Evolutionary conservation across 2,888 invertebrate species (phyloP).

Genomic region (Dryobotodes eremita): DNA sequence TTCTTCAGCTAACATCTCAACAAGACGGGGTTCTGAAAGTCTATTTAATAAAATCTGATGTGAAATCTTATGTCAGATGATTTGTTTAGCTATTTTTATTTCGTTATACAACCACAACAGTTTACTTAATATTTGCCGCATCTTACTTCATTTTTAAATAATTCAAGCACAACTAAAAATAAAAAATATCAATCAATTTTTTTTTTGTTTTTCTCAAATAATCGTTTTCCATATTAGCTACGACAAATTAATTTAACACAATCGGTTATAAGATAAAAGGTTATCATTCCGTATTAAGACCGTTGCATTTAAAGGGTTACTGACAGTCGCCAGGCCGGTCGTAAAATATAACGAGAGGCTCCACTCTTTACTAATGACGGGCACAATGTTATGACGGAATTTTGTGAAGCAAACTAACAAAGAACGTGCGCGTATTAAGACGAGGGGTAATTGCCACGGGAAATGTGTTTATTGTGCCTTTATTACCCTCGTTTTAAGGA

Average conservation of each 20-base stretch:
- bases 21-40: too few species aligned
- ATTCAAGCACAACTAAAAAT: not conserved
- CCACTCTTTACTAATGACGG: constrained; percentile 72
- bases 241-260: constrained; percentile 10
- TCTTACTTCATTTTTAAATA: not conserved
- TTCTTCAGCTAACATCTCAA: too few species aligned
- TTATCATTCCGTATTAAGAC: constrained; percentile 76
- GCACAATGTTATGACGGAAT: constrained; percentile 65
- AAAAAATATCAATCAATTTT: not conserved
- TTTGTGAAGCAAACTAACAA: constrained; percentile 67
- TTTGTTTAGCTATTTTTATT: not conserved
- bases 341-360: constrained; percentile 81
- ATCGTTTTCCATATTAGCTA: not conserved
- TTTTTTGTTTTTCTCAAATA: too few species aligned
- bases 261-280: constrained; percentile 76
- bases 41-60: too few species aligned
- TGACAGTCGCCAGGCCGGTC: constrained; percentile 73
- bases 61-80: not conserved
- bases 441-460: constrained; percentile 59
- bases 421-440: constrained; percentile 66
- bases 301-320: constrained; percentile 77
- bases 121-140: too few species aligned
- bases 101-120: not conserved
- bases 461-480: constrained; percentile 59
- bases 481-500: constrained; percentile 26